Base-by-base conservation (phyloP, 2,797 vertebrate genomes). In the Cryptoprocta ferox region DNA sequence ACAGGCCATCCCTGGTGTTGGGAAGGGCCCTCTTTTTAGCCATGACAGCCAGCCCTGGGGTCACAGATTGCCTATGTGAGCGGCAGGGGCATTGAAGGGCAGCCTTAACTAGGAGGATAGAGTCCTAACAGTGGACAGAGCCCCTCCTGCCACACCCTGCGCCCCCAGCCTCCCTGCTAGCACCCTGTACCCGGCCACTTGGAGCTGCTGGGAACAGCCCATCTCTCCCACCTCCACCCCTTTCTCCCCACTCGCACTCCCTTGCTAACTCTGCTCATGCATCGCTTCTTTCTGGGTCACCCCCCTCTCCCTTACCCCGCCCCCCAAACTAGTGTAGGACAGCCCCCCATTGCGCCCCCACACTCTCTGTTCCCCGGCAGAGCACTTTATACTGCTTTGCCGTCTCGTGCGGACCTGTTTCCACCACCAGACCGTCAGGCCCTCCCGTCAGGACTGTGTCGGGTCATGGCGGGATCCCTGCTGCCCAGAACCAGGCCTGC, bases 1-100 rank as follows among this genome's bases (percentile, higher is more conserved):
- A 5, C 48, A 61, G 14, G 28, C 35, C n/a, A 3, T 8, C 42
- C 26, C 6, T 1, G 28, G 1, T 10, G 0, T 2, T 1, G 1
- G 1, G 21, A 16, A 63, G 1, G 3, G 16, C 68, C 48, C n/a
- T 21, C 35, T 66, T 59, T 42, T 37, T 45, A 61, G n/a, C 71
- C 21, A 5, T 1, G 0, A n/a, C 48, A 45, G n/a, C 66, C 50
- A 7, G 24, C 88, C 10, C 26, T 2, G 18, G 6, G 1, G 10
- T 14, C 61, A 21, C 28, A 9, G 2, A 18, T 1, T 11, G 35
- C 59, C 61, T 45, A 10, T 7, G 5, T 14, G 18, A 56, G 42
- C 56, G 61, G 45, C 53, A 0, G 0, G 13, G 35, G 45, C 21
- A 0, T 0, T 4, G 53, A 53, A 53, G 28, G 48, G 8, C 7